These are phyloP conservation scores for Calameuta filiformis DNA, from an alignment of 2,888 invertebrate species.

Conservation along the genomic window DNA sequence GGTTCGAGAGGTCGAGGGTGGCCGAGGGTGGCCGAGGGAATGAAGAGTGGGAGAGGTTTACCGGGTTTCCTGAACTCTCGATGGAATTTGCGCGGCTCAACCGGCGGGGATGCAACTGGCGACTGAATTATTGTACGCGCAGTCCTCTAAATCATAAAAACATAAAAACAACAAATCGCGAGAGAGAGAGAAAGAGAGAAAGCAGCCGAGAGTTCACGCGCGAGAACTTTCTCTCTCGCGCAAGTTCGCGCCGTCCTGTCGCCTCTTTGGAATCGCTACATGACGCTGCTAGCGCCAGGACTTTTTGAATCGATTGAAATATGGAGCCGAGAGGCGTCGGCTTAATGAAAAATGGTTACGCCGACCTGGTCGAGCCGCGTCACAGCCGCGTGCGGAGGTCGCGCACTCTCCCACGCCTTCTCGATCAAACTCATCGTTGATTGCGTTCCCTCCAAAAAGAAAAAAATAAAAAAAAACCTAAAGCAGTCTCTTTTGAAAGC, in stretches of 20 bases:
- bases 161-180: slow-evolving; percentile 52
- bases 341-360: slow-evolving; percentile 59
- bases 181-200: slow-evolving; percentile 17
- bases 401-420: slow-evolving; percentile 8
- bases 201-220: slow-evolving; percentile 8
- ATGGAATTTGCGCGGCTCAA: slow-evolving; percentile 50
- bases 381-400: slow-evolving; percentile 15
- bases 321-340: slow-evolving; percentile 41
- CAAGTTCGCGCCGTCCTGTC: slow-evolving; percentile 16
- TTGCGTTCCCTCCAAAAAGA: neutral
- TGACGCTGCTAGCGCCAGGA: slow-evolving; percentile 29
- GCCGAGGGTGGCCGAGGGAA: too few relatives aligned
- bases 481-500: too few relatives aligned
- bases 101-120: slow-evolving; percentile 32
- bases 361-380: slow-evolving; percentile 27
- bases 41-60: slow-evolving; percentile 3
- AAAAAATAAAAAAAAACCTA: slow-evolving; percentile 3
- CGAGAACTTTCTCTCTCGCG: slow-evolving; percentile 12
- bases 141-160: slow-evolving; percentile 58
- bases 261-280: slow-evolving; percentile 14
- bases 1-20: too few relatives aligned
- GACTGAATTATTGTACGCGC: slow-evolving; percentile 57
- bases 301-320: slow-evolving; percentile 58
- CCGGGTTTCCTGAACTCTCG: slow-evolving; percentile 40
- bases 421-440: slow-evolving; percentile 14